These are phyloP conservation scores for Pachypsylla venusta DNA, from an alignment of 1,140 invertebrate species.

Conservation along the genomic window DNA sequence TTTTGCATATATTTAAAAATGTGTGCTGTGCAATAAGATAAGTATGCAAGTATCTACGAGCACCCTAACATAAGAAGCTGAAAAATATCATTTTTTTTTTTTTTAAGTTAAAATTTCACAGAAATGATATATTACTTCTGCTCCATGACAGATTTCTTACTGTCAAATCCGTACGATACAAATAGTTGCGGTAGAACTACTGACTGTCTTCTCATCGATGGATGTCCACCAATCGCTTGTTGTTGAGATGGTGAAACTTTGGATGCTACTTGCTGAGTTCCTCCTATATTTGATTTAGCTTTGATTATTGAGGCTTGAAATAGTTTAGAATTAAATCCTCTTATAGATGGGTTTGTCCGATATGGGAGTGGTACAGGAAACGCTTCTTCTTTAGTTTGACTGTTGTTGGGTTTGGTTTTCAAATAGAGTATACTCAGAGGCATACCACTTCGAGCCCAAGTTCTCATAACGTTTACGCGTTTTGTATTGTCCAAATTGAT, in stretches of 20 bases:
- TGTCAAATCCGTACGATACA: conserved; percentile 34
- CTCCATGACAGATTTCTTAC: neutral
- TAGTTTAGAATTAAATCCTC: conserved; percentile 18
- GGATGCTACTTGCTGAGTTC: conserved; percentile 1
- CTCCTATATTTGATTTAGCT: too few relatives aligned
- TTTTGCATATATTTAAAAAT: too few relatives aligned
- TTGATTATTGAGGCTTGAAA: neutral
- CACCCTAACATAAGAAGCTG: too few relatives aligned
- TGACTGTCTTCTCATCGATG: conserved; percentile 26
- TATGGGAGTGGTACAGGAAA: conserved; percentile 6
- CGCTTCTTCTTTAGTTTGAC: neutral
- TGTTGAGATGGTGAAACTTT: conserved; percentile 8
- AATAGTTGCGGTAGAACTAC: conserved; percentile 36
- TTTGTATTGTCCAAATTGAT: neutral
- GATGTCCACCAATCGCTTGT: conserved; percentile 1
- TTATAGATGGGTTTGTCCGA: neutral
- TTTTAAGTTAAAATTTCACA: too few relatives aligned
- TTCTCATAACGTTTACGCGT: conserved; percentile 25
- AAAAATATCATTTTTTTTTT: too few relatives aligned
- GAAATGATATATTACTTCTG: too few relatives aligned
- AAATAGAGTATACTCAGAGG: conserved; percentile 36
- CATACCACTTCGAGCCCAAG: conserved; percentile 25
- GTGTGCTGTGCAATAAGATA: too few relatives aligned
- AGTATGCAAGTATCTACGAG: too few relatives aligned
- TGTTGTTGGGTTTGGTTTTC: conserved; percentile 15